A percentile compares a stretch with the other conserved stretches of the same genome.
Conservation (phyloP, 23 tunicate species). For the Botrylloides violaceus region DNA sequence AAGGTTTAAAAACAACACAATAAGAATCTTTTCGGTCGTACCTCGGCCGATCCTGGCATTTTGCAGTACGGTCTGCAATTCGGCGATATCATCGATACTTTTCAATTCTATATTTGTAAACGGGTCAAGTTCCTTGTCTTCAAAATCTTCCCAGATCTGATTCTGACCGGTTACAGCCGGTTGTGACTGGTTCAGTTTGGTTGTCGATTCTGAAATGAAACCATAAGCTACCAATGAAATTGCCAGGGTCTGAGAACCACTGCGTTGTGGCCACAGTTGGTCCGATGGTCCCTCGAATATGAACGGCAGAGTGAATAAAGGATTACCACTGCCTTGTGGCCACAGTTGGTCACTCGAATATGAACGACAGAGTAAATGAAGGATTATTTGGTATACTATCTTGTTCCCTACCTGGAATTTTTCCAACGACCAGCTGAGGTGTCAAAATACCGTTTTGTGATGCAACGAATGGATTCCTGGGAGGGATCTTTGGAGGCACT, state of each 20-base stretch:
- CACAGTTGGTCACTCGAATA: too few relatives aligned
- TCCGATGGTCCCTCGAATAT: too few relatives aligned
- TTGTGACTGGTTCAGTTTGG: constrained; percentile 20
- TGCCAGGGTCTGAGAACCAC: not conserved
- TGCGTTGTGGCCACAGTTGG: not conserved
- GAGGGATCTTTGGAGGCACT: not conserved
- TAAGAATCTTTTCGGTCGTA: too few relatives aligned
- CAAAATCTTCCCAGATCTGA: constrained; percentile 62
- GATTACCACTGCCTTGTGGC: too few relatives aligned
- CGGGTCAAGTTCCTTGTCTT: constrained; percentile 57
- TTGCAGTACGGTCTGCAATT: constrained; percentile 58
- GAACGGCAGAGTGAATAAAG: too few relatives aligned
- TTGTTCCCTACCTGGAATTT: constrained; percentile 7
- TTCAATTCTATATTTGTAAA: constrained; percentile 60
- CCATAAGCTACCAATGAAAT: too few relatives aligned
- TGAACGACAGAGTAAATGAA: too few relatives aligned
- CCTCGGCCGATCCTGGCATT: not conserved
- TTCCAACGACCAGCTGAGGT: not conserved
- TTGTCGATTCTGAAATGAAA: not conserved
- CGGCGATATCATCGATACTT: constrained; percentile 73
- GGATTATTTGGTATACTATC: too few relatives aligned
- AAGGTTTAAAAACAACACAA: too few relatives aligned
- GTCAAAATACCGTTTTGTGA: not conserved
- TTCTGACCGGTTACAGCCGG: constrained; percentile 1
- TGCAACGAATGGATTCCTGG: constrained; percentile 5